phyloP scores from a whole-genome alignment of 2,888 invertebrate genomes.

The Metacarcinus magister region DNA sequence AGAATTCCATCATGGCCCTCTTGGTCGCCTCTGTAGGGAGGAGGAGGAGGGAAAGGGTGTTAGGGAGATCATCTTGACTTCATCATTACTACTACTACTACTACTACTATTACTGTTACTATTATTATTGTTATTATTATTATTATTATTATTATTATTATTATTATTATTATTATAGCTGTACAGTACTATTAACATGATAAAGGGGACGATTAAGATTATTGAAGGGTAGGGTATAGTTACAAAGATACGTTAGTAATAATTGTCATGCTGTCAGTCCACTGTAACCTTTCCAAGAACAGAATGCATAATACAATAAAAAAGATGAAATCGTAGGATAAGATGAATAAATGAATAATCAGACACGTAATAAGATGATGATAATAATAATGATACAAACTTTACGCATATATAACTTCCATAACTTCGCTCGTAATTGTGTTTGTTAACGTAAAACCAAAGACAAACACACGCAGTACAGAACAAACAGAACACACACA shows the following conservation, averaged over 20 bases:
- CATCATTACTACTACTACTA: background rate
- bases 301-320: too few species aligned
- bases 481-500: background rate
- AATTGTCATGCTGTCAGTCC: too few species aligned
- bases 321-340: too few species aligned
- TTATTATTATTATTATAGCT: background rate
- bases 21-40: conserved; percentile 63
- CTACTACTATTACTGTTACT: background rate
- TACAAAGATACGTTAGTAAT: too few species aligned
- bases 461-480: background rate
- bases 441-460: background rate
- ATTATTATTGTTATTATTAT: conserved; percentile 40
- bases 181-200: background rate
- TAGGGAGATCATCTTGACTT: too few species aligned
- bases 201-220: background rate
- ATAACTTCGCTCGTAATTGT: too few species aligned
- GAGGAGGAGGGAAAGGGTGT: background rate
- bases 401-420: too few species aligned
- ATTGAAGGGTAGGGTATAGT: background rate
- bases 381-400: too few species aligned
- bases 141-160: conserved; percentile 47
- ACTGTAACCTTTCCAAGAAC: too few species aligned
- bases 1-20: conserved; percentile 77
- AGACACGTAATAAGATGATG: too few species aligned
- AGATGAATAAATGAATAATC: too few species aligned